Conservation (phyloP, 2,888 invertebrate species). For the Carpatolechia fugitivella region DNA sequence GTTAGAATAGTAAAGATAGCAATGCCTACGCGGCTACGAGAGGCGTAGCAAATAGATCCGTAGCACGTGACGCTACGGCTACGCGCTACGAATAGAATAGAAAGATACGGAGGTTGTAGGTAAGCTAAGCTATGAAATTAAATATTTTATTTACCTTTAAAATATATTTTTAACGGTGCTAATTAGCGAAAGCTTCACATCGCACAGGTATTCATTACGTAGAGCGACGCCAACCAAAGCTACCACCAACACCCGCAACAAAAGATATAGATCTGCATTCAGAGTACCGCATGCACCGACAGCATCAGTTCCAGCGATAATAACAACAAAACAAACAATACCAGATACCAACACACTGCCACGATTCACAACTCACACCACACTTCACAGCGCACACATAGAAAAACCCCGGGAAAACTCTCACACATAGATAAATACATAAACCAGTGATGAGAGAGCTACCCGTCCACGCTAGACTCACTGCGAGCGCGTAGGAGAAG, state of each 20-base stretch:
- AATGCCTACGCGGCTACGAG: background rate
- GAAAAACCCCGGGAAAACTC: slow-evolving; percentile 56
- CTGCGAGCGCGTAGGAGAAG: slow-evolving; percentile 19
- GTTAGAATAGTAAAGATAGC: too few species aligned
- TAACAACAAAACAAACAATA: slow-evolving; percentile 73
- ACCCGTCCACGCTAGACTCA: slow-evolving; percentile 34
- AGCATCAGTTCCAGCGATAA: slow-evolving; percentile 51
- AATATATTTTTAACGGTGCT: too few species aligned
- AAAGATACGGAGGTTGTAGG: background rate
- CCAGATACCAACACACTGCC: slow-evolving; percentile 58
- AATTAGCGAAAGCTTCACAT: too few species aligned
- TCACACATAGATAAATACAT: slow-evolving; percentile 47
- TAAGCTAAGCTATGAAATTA: too few species aligned
- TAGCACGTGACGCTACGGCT: background rate
- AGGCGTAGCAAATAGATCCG: background rate
- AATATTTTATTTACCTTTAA: too few species aligned
- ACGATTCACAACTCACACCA: slow-evolving; percentile 60
- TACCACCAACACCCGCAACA: background rate
- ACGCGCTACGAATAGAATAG: background rate
- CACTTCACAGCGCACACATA: slow-evolving; percentile 40
- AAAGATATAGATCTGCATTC: slow-evolving; percentile 8
- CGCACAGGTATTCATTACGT: background rate
- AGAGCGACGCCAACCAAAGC: background rate
- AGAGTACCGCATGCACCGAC: slow-evolving; percentile 30
- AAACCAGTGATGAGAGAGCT: slow-evolving; percentile 40